Percentiles rank a stretch among this genome's conserved stretches.
Conservation (phyloP, 1,140 invertebrate species). For the Diplogasteroides magnus region DNA sequence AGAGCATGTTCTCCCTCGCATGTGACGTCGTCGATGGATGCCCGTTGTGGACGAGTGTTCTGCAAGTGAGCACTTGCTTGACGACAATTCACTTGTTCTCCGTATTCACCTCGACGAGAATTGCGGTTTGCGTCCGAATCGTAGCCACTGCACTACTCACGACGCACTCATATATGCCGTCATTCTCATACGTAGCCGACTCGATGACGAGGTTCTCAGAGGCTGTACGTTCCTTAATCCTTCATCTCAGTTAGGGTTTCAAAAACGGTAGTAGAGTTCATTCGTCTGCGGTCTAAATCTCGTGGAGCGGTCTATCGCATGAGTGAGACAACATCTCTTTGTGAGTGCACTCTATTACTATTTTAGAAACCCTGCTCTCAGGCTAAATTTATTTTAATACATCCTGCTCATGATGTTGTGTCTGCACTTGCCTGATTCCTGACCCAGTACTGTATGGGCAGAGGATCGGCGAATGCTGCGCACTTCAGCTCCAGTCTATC, state of each 20-base stretch:
- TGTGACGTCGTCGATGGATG: constrained; percentile 16
- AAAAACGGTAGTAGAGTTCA: neutral
- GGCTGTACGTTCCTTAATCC: constrained; percentile 39
- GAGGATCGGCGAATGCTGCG: constrained; percentile 51
- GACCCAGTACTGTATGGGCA: constrained; percentile 44
- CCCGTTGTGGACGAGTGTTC: constrained; percentile 41
- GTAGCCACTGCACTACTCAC: constrained; percentile 44
- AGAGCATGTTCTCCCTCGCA: constrained; percentile 35
- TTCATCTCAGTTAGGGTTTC: neutral
- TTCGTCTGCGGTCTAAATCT: no score
- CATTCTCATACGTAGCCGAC: constrained; percentile 39
- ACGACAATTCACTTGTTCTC: constrained; percentile 11
- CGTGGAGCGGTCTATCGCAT: no score
- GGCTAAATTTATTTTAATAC: no score
- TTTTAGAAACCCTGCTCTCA: no score
- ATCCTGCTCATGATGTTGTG: no score
- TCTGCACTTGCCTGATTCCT: constrained; percentile 41
- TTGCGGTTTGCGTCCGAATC: constrained; percentile 24
- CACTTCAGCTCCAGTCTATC: constrained; percentile 37
- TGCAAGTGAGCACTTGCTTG: no score
- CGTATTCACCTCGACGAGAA: constrained; percentile 20
- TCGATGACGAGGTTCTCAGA: constrained; percentile 24
- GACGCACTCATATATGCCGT: constrained; percentile 47
- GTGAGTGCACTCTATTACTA: no score
- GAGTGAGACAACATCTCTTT: no score